These are phyloP conservation scores for Prinia subflava DNA, from an alignment of 2,113 vertebrate genomes.

Conservation along the genomic window DNA sequence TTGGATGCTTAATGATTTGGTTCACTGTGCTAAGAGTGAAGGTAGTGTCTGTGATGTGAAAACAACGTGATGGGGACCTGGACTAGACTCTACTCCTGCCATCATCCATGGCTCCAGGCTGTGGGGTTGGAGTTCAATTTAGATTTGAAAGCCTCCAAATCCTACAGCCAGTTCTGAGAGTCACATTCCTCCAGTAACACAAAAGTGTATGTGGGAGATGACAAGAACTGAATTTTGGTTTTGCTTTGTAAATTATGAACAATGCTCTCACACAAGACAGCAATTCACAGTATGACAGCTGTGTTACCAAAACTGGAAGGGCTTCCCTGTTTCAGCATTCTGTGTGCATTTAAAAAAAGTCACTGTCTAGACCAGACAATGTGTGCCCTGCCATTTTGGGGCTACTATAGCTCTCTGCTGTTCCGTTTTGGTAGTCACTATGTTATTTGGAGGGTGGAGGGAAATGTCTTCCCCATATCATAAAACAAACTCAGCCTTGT, in stretches of 20 bases:
- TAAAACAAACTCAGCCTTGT: not conserved
- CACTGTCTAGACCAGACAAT: not conserved
- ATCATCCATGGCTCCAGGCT: not conserved
- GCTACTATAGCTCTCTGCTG: not conserved
- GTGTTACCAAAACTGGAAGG: conserved; percentile 52
- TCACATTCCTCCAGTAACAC: not conserved
- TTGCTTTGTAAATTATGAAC: conserved; percentile 40
- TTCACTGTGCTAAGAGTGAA: not conserved
- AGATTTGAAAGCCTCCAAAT: not conserved
- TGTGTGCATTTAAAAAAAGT: conserved; percentile 19
- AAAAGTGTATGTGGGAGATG: not conserved
- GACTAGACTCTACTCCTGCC: not conserved
- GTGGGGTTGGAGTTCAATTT: not conserved
- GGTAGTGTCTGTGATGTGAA: not conserved
- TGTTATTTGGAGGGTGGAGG: not conserved
- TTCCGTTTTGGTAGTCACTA: not conserved
- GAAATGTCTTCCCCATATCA: not conserved
- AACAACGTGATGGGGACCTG: not conserved
- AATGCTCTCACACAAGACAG: conserved; percentile 6
- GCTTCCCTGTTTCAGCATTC: conserved; percentile 29
- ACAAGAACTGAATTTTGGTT: not conserved
- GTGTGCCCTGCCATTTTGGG: not conserved
- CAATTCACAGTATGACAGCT: conserved; percentile 41
- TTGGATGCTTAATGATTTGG: not conserved
- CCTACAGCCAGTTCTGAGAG: not conserved